Percentiles rank a stretch among this genome's conserved stretches.
These are phyloP conservation scores for Timema cristinae DNA, from an alignment of 2,888 invertebrate species.

Conservation along the genomic window DNA sequence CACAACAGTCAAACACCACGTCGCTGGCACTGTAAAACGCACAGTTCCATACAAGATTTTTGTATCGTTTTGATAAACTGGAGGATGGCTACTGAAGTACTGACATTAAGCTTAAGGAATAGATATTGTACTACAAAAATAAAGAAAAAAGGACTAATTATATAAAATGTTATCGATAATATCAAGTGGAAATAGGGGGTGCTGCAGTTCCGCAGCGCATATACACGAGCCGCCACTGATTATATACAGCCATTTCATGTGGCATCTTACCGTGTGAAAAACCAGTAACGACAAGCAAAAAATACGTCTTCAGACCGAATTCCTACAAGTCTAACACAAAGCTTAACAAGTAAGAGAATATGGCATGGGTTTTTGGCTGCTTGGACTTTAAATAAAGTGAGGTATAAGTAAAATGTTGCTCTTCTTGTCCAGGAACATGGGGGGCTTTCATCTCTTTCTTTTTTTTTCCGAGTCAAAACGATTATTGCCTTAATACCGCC, in stretches of 20 bases:
- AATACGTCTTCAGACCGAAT: not conserved
- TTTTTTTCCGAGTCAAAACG: not conserved
- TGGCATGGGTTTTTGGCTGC: not conserved
- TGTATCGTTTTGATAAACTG: no score
- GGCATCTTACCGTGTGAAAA: not conserved
- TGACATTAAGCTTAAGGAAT: no score
- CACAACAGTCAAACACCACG: no score
- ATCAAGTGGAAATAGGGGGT: no score
- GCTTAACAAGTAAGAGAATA: not conserved
- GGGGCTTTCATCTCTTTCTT: not conserved
- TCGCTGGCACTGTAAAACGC: no score
- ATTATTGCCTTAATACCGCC: not conserved
- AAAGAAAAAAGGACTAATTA: no score
- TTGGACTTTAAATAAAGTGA: not conserved
- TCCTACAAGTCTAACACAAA: not conserved
- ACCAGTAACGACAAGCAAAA: not conserved
- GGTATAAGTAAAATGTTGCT: not conserved
- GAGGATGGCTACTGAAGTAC: no score
- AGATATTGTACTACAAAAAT: no score
- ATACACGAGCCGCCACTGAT: no score
- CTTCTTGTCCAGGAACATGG: not conserved
- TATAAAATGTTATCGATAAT: no score
- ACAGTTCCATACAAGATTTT: no score
- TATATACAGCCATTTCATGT: slow-evolving; percentile 8
- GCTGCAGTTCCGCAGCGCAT: no score